These are phyloP conservation scores for Orthosia gothica DNA, from an alignment of 2,888 invertebrate species.

Conservation along the genomic window DNA sequence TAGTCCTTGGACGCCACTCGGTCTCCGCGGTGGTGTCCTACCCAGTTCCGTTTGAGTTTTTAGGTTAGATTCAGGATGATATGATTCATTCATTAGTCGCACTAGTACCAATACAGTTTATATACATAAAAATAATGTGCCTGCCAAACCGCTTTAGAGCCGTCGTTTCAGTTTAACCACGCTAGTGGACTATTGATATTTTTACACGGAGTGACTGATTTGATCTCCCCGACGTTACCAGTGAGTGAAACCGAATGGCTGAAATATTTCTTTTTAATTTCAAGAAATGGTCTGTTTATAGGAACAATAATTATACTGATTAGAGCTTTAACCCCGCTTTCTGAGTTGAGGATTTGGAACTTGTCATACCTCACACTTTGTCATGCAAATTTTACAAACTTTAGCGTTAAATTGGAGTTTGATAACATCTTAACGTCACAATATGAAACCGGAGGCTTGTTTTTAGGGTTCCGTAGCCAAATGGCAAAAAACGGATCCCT, in stretches of 20 bases:
- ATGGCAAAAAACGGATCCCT: too few species aligned
- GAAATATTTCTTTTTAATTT: background rate
- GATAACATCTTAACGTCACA: too few species aligned
- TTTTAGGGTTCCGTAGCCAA: too few species aligned
- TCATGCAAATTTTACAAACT: too few species aligned
- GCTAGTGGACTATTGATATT: constrained; percentile 23
- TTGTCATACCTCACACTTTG: too few species aligned
- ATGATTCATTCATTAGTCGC: background rate
- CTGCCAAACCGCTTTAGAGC: background rate
- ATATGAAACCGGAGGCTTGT: too few species aligned
- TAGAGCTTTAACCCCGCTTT: background rate
- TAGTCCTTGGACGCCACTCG: too few species aligned
- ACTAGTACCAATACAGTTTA: background rate
- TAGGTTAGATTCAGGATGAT: background rate
- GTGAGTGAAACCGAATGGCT: background rate
- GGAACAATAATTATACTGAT: background rate
- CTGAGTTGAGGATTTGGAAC: too few species aligned
- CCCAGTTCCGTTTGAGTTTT: too few species aligned
- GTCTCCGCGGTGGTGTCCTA: too few species aligned
- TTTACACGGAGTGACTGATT: constrained; percentile 18
- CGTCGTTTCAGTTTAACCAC: constrained; percentile 14
- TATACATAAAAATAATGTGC: constrained; percentile 3
- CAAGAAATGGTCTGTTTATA: background rate
- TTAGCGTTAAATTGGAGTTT: too few species aligned
- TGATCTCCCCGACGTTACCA: background rate